Base-by-base conservation (phyloP, 2,113 vertebrate species). In the Zeus faber region DNA sequence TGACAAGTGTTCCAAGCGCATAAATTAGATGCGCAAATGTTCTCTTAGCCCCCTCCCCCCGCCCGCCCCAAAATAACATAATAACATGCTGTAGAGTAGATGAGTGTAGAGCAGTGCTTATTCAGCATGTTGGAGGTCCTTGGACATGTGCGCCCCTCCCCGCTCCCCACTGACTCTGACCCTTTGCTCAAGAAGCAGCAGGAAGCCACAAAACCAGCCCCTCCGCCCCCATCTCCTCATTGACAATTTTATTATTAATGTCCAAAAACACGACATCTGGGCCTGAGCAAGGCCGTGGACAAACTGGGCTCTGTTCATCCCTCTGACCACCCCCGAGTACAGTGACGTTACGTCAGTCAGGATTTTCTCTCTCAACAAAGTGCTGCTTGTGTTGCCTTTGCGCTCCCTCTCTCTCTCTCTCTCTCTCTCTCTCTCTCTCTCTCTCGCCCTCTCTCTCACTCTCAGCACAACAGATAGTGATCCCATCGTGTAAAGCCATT, bases 401-500 rank as follows among this genome's bases (percentile, higher is more conserved):
- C 54, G 35, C 65, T 43, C 51, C 25, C 21, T n/a, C n/a, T n/a
- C n/a, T n/a, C n/a, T n/a, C n/a, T n/a, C n/a, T n/a, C n/a, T n/a
- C n/a, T n/a, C n/a, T n/a, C n/a, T n/a, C n/a, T n/a, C n/a, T n/a
- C n/a, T n/a, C n/a, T n/a, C n/a, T n/a, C n/a, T n/a, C n/a, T n/a
- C n/a, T n/a, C n/a, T n/a, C n/a, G n/a, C n/a, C n/a, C n/a, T n/a
- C n/a, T n/a, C n/a, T n/a, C n/a, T n/a, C n/a, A n/a, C n/a, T n/a
- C n/a, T n/a, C 50, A 65, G 67, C 49, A 20, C 65, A 84, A 62
- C 71, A 85, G 75, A 79, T 75, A 77, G 61, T 51, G 22, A 62
- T 76, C 75, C 64, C 74, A 82, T 84, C 82, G 64, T 76, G 77
- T 82, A 87, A 89, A 89, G 82, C 62, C 73, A 77, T 88, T 87